Percentiles rank a stretch among this genome's conserved stretches.
Evolutionary conservation across 1,140 invertebrate genomes (phyloP).

Genomic region (Acromyrmex heyeri): DNA sequence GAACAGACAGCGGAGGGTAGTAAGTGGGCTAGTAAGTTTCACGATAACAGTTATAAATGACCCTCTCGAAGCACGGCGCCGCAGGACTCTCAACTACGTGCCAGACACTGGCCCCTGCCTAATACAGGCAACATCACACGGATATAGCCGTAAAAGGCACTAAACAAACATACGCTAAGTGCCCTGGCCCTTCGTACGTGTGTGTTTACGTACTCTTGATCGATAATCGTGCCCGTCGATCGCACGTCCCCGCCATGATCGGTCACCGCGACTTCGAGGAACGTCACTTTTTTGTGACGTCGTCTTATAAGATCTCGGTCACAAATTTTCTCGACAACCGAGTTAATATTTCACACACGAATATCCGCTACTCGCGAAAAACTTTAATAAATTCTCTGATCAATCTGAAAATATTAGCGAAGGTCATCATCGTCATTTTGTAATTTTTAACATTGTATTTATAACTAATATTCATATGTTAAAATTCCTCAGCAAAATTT

Average conservation of each 20-base stretch:
- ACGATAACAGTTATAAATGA: slow-evolving; percentile 78
- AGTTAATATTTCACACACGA: slow-evolving; percentile 16
- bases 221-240: slow-evolving; percentile 69
- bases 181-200: slow-evolving; percentile 31
- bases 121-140: slow-evolving; percentile 59
- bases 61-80: slow-evolving; percentile 75
- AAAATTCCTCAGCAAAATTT: background rate
- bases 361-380: background rate
- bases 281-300: slow-evolving; percentile 13
- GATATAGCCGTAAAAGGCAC: slow-evolving; percentile 76
- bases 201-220: slow-evolving; percentile 69
- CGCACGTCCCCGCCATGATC: slow-evolving; percentile 14
- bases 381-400: background rate
- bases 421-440: background rate
- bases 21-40: slow-evolving; percentile 78
- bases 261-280: slow-evolving; percentile 1
- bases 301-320: background rate
- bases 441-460: background rate
- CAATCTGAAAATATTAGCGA: background rate
- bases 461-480: too few species aligned
- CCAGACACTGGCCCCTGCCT: slow-evolving; percentile 71
- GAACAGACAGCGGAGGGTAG: slow-evolving; percentile 73
- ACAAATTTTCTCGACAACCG: slow-evolving; percentile 9
- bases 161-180: slow-evolving; percentile 77
- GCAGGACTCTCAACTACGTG: slow-evolving; percentile 63